Conservation (phyloP, 2,797 vertebrate species). For the Eulemur rubriventer region DNA sequence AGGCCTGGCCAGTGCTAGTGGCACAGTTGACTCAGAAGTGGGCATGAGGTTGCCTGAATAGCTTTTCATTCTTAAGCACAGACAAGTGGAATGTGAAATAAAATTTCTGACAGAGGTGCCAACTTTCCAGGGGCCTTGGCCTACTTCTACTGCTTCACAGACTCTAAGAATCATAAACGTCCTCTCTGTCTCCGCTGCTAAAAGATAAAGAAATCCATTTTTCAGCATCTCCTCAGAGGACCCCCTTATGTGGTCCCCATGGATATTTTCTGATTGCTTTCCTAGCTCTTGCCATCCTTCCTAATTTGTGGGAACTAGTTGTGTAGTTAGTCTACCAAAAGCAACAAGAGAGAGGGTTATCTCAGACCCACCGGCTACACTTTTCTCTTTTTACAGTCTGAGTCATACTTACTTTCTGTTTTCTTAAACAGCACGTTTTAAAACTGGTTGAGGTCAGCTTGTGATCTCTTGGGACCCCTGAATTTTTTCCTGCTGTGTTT, state of each 20-base stretch:
- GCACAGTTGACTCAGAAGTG: background rate
- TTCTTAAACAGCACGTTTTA: slow-evolving; percentile 48
- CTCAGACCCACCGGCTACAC: background rate
- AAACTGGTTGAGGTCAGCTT: background rate
- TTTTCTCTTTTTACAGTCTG: background rate
- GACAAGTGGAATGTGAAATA: slow-evolving; percentile 20
- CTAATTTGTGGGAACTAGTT: background rate
- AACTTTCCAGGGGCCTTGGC: slow-evolving; percentile 12
- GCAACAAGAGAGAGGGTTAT: background rate
- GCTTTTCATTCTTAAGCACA: slow-evolving; percentile 21
- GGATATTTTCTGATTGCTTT: background rate
- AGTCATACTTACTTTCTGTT: slow-evolving; percentile 43
- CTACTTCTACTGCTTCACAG: background rate
- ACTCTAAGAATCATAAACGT: background rate
- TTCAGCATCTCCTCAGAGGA: background rate
- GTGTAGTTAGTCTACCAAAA: background rate
- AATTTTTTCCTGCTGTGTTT: slow-evolving; percentile 59
- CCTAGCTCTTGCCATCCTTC: background rate
- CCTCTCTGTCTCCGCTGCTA: background rate
- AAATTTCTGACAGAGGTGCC: slow-evolving; percentile 14
- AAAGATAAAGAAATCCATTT: background rate
- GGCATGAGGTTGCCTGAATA: background rate
- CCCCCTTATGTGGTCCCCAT: background rate
- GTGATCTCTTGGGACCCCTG: background rate
- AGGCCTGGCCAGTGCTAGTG: background rate